These are phyloP conservation scores for Procapra przewalskii DNA, from an alignment of 2,113 vertebrate species.

Conservation along the genomic window DNA sequence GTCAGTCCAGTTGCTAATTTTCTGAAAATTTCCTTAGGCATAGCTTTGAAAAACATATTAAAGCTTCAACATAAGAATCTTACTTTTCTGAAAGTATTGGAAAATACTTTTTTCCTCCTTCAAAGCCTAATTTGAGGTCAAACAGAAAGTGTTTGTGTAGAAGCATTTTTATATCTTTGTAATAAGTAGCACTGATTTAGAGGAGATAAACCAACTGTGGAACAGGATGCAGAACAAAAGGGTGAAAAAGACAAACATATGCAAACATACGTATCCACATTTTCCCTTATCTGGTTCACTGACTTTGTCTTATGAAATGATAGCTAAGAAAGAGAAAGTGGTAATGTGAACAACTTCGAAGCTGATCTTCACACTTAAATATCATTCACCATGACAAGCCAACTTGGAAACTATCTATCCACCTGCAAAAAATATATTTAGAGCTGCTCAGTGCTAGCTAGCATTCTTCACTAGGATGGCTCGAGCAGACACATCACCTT, in stretches of 20 bases:
- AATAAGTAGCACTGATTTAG: constrained; percentile 35
- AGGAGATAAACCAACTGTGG: background rate
- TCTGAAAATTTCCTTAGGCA: constrained; percentile 29
- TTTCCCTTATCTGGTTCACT: constrained; percentile 30
- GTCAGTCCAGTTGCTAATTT: constrained; percentile 47
- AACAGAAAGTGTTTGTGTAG: constrained; percentile 21
- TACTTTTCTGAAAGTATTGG: constrained; percentile 20
- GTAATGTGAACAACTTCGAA: constrained; percentile 6
- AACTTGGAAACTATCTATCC: constrained; percentile 27
- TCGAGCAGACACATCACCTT: background rate
- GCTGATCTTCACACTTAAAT: constrained; percentile 46
- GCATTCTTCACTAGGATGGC: background rate
- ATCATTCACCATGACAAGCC: background rate
- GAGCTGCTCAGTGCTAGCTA: background rate
- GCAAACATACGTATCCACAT: background rate
- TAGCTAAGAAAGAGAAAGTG: constrained; percentile 24
- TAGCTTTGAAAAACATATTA: constrained; percentile 23
- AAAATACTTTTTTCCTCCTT: constrained; percentile 59
- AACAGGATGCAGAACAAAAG: background rate
- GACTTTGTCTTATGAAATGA: constrained; percentile 34
- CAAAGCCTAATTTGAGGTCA: constrained; percentile 46
- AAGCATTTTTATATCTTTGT: constrained; percentile 3
- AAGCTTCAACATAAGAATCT: constrained; percentile 37
- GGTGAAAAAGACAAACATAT: background rate
- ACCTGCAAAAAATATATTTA: constrained; percentile 35